These are phyloP conservation scores for Bombus sylvicola DNA, from an alignment of 1,140 invertebrate genomes.

Conservation along the genomic window DNA sequence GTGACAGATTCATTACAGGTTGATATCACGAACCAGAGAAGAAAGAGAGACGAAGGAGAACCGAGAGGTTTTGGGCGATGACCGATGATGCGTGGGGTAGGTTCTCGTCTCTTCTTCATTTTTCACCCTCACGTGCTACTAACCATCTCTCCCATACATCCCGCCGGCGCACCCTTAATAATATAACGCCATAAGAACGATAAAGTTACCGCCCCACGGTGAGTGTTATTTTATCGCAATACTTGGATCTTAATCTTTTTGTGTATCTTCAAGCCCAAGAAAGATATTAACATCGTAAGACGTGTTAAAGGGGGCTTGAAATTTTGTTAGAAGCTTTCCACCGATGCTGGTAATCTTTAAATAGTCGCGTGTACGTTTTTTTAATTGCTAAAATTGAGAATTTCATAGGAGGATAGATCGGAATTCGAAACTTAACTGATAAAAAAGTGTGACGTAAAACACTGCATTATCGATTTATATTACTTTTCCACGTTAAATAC, in stretches of 20 bases:
- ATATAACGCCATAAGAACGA: constrained; percentile 64
- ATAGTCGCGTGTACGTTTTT: neutral
- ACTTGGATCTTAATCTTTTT: constrained; percentile 36
- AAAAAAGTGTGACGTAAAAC: too few species aligned
- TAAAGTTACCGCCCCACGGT: constrained; percentile 29
- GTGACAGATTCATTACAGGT: constrained; percentile 68
- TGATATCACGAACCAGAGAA: constrained; percentile 51
- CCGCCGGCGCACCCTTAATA: constrained; percentile 57
- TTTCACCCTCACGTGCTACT: constrained; percentile 63
- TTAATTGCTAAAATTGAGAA: neutral
- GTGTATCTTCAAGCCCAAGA: neutral
- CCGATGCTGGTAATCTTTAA: neutral
- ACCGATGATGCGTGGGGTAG: constrained; percentile 77
- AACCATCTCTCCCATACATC: constrained; percentile 30
- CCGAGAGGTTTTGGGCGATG: constrained; percentile 66
- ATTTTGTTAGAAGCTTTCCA: neutral
- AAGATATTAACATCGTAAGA: neutral
- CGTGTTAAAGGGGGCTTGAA: neutral
- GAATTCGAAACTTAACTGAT: too few species aligned
- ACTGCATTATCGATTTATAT: too few species aligned
- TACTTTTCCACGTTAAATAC: too few species aligned
- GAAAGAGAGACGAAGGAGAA: constrained; percentile 31
- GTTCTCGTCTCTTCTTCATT: constrained; percentile 76
- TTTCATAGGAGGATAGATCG: neutral
- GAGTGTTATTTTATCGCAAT: constrained; percentile 45